Evolutionary conservation across 2,888 invertebrate species (phyloP).

Genomic region (Epinotia brunnichana): DNA sequence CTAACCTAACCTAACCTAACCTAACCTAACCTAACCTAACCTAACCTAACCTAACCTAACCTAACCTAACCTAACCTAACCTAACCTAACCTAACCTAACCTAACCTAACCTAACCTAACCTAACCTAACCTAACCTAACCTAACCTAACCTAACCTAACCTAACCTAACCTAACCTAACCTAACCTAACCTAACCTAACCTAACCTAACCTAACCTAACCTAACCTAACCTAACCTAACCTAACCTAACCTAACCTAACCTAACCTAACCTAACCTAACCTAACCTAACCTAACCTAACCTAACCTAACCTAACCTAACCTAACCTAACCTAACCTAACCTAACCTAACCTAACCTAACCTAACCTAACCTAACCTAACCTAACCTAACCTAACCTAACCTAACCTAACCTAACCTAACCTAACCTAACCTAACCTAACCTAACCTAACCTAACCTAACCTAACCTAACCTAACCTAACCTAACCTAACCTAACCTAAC

Average conservation of each 20-base stretch:
- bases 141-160: constrained; percentile 15
- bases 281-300: constrained; percentile 15
- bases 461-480: constrained; percentile 15
- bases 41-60: constrained; percentile 15
- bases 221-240: constrained; percentile 15
- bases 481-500: constrained; percentile 15
- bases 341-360: constrained; percentile 15
- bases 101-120: constrained; percentile 15
- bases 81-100: constrained; percentile 15
- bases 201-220: constrained; percentile 15
- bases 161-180: constrained; percentile 15
- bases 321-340: constrained; percentile 15
- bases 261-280: constrained; percentile 15
- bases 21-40: constrained; percentile 15
- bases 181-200: constrained; percentile 15
- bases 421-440: constrained; percentile 15
- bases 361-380: constrained; percentile 15
- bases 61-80: constrained; percentile 15
- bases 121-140: constrained; percentile 15
- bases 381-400: constrained; percentile 15
- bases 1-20: constrained; percentile 15
- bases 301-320: constrained; percentile 15
- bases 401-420: constrained; percentile 15
- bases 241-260: constrained; percentile 15
- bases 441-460: constrained; percentile 15